phyloP scores from a whole-genome alignment of 2,888 invertebrate species.

The Cantharis nigra region DNA sequence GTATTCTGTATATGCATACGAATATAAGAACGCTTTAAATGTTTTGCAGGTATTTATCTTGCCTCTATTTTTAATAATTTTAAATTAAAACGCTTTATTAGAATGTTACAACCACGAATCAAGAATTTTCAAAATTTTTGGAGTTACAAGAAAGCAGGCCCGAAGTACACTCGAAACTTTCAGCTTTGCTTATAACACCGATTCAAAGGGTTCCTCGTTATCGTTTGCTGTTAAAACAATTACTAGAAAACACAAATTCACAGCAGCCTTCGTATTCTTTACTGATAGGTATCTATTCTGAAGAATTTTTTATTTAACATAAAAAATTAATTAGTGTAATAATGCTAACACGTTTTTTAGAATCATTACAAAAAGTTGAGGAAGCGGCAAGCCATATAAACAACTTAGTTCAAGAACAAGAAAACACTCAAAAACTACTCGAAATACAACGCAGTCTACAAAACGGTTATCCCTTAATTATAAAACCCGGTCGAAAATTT shows the following conservation, averaged over 20 bases:
- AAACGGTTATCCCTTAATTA: constrained; percentile 66
- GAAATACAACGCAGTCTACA: constrained; percentile 68
- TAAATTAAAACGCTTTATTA: constrained; percentile 38
- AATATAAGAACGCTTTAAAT: constrained; percentile 67
- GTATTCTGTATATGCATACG: constrained; percentile 78
- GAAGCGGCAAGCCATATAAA: constrained; percentile 74
- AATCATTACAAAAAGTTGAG: constrained; percentile 69
- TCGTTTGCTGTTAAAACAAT: constrained; percentile 70
- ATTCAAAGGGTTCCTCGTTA: constrained; percentile 81
- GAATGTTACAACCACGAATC: constrained; percentile 59
- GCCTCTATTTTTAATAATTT: background rate
- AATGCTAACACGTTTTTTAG: constrained; percentile 51
- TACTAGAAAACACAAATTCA: constrained; percentile 64
- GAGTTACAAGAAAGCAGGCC: constrained; percentile 69
- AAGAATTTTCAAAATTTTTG: constrained; percentile 62
- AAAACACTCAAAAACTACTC: constrained; percentile 70
- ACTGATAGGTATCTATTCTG: constrained; percentile 56
- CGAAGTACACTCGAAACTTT: constrained; percentile 71
- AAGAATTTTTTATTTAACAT: background rate
- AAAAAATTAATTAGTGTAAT: background rate
- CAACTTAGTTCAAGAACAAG: constrained; percentile 72
- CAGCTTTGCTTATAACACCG: constrained; percentile 75
- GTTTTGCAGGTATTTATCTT: constrained; percentile 62
- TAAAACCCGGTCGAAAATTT: constrained; percentile 70
- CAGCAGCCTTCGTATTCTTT: constrained; percentile 62